Base-by-base conservation (phyloP, 2,888 invertebrate species). In the Stenodema calcarata region DNA sequence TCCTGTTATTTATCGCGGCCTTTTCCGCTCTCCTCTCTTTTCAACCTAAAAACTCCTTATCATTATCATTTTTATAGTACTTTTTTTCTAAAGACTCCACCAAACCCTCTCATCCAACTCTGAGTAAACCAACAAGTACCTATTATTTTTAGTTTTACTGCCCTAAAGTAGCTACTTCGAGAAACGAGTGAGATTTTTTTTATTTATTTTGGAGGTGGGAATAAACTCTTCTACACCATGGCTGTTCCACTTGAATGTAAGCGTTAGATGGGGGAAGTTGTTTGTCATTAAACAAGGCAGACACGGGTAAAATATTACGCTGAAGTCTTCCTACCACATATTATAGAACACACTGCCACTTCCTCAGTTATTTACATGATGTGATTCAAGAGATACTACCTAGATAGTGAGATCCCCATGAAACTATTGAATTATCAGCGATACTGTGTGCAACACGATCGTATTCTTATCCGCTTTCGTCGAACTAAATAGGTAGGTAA, bases 41-140 rank as follows among this genome's bases (percentile, higher is more conserved):
- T 84, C 84, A 84, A 70, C 84, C 30, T 23, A 16, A 62, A 11
- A 73, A 73, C 84, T 84, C 47, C 84, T 84, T 75, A 75, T 84
- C 84, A 84, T 84, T 84, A 84, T 84, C 84, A 84, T 84, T 84
- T 84, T 84, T 84, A 70, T 75, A 27, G 84, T 82, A 69, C 54
- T 80, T 80, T 80, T 80, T 30, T 50, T 27, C n/a, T 18, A 27
- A 27, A 50, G 18, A 44, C 44, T 78, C 23, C 78, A 7, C 44
- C 12, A 44, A 42, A 78, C 41, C 44, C 44, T 27, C 78, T 78
- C 78, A 9, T 9, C 75, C 9, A 4, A 9, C 14, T 27, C 23
- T 2, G 42, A 42, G 27, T 78, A 27, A 44, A 18, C 42, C 78
- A 42, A 78, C 78, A 78, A 78, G 44, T 44, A 44, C 78, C 78